Base-by-base conservation (phyloP, 2,113 vertebrate species). In the Psilopsiagon aymara region DNA sequence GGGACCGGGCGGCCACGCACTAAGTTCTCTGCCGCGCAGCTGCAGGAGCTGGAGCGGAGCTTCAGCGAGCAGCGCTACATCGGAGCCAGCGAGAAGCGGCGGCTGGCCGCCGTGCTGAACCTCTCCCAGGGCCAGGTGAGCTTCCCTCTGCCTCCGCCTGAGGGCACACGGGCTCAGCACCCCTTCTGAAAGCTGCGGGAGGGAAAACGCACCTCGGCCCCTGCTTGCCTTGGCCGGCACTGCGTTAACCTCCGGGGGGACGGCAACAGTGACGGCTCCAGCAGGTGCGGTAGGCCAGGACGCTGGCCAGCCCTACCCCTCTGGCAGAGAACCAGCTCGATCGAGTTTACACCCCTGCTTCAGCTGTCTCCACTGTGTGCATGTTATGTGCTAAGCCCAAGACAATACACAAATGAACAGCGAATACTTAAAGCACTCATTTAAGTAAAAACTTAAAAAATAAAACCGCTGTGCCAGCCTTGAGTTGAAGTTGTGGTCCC, bases 91-190 rank as follows among this genome's bases (percentile, higher is more conserved):
- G 98, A 99, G 94, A 98, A 98, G 76, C 89, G 95, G 68, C 98
- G 98, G 69, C 97, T 98, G 2, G 98, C 98, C 4, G 82, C 97
- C 41, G 97, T 82, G 31, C 98, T 99, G 44, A 97, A 86, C 63
- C 98, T 99, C 70, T 98, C 98, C 27, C 98, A 98, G 91, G 98
- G 97, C 55, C 98, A 99, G 98, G 98, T 98, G 86, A 97, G 97
- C 47, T 12, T 29, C 33, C 25, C 52, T 28, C 21, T 21, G 47
- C 49, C 73, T 19, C 43, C 9, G 7, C 66, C 53, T 0, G 4
- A 7, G 19, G 15, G 35, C 14, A 17, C 31, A 10, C 23, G 44
- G 23, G 44, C 15, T 13, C 33, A 12, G 24, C 39, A 17, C 16
- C n/a, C 13, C 19, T 15, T 35, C 62, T 5, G 7, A 20, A 17